Evolutionary conservation across 2,113 vertebrate genomes (phyloP), one percentile per base, ranked within the genome.

Genomic region (Okapia johnstoni): DNA sequence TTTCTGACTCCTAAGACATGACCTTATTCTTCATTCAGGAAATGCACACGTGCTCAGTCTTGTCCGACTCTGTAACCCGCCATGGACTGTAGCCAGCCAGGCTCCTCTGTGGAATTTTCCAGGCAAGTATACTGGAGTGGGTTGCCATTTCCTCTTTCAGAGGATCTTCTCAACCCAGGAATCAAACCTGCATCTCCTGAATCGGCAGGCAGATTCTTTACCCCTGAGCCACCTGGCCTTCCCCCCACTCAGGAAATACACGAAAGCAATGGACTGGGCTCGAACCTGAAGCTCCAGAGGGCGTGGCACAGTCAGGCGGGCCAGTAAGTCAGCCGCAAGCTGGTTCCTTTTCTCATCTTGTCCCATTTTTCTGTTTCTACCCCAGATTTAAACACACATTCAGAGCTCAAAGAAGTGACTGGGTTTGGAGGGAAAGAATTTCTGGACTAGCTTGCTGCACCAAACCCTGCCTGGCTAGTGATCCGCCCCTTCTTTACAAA

Each of bases 371-470:
- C 57, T 94, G 40, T 79, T 40, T 95, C 85, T 15, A 21, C 26
- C 28, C 8, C 63, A 52, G 43, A 55, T n/a, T 26, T n/a, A 84
- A 60, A 50, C 26, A 26, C 19, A 30, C 40, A 28, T 6, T 5
- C 86, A 46, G 30, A 4, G 23, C 43, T 85, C n/a, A 1, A 2
- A 43, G 46, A 63, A 80, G 16, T 19, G 55, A 61, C n/a, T n/a
- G 61, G 26, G 8, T 86, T 93, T 55, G 84, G 57, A 95, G 52
- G 48, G 88, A 85, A 90, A 91, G 70, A 73, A 77, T 92, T 96
- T 48, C 48, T 60, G 66, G 26, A 90, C 73, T 12, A 84, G 73
- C 54, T 36, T 11, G 10, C 14, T 79, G 46, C 26, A 61, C 66
- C 54, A 81, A 66, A 60, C n/a, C 10, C 46, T 28, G 57, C n/a